Evolutionary conservation across 2,113 vertebrate genomes (phyloP), one percentile per base, ranked within the genome.

Genomic region (Fregata magnificens): DNA sequence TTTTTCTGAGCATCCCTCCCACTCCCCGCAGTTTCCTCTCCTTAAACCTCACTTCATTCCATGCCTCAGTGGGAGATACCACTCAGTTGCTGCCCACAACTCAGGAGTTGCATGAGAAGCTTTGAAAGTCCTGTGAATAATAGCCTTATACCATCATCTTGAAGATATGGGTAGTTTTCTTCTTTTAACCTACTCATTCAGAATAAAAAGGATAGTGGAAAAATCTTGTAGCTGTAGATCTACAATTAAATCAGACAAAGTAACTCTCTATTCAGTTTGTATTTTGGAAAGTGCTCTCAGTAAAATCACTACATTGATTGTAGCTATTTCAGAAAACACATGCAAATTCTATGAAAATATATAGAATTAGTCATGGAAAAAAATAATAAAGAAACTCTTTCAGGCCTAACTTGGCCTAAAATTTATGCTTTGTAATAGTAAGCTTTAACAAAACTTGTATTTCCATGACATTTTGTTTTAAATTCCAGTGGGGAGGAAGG

Each of bases 401-500:
- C 66, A 69, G 26, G 34, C 76, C 56, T 85, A 76, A 65, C 53
- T 84, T 78, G 65, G 40, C 61, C 73, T 76, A 76, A 94, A 91
- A 49, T 87, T 87, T 69, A 13, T 24, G 53, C 66, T 87, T 81
- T 91, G 44, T 61, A 85, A 69, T 14, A 77, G 45, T 24, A 67
- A 91, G 16, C 7, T 85, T 82, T 29, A 90, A 93, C 53, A 88
- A 80, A 95, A 73, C 71, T 79, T 85, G 3, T 49, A 65, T 61
- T 96, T 94, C 78, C 44, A 24, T 76, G 74, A 69, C 66, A 88
- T 88, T 92, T 95, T 88, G 14, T 72, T 90, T 45, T 45, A 90
- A 90, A 90, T 85, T 93, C 87, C 66, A 77, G 0, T 10, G 28
- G 36, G 28, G 24, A 72, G 34, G 66, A 63, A 55, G 44, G 49